These are phyloP conservation scores for Pandemis heparana DNA, from an alignment of 2,888 invertebrate genomes.

Conservation along the genomic window DNA sequence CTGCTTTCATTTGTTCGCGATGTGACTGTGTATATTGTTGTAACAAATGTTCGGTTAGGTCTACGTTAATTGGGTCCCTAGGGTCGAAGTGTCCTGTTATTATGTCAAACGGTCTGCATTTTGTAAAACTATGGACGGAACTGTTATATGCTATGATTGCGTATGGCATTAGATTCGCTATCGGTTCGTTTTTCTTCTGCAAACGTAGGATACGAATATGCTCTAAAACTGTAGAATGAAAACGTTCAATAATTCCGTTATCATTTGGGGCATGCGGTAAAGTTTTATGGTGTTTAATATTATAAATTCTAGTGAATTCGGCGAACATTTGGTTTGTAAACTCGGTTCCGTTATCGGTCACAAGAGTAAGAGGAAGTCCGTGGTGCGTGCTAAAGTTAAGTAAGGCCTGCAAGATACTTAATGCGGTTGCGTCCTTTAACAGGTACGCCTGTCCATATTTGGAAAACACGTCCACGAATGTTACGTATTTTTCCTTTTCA, in stretches of 20 bases:
- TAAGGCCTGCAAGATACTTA: conserved; percentile 43
- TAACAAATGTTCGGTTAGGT: neutral
- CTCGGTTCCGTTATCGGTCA: neutral
- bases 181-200: neutral
- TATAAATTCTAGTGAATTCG: neutral
- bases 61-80: neutral
- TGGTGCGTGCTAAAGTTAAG: conserved; percentile 10
- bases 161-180: neutral
- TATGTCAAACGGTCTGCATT: conserved; percentile 4
- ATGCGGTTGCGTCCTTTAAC: neutral
- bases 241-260: neutral
- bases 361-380: neutral
- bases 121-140: neutral
- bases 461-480: conserved; percentile 44
- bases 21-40: neutral
- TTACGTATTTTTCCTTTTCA: conserved; percentile 47
- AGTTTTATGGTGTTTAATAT: neutral
- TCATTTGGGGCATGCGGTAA: neutral
- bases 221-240: neutral
- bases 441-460: conserved; percentile 47
- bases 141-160: conserved; percentile 9
- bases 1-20: conserved; percentile 3
- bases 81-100: conserved; percentile 10
- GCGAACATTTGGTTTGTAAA: neutral
- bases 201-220: conserved; percentile 1